Evolutionary conservation across 2,888 invertebrate species (phyloP), one percentile per base, ranked within the genome.

Genomic region (Oligia latruncula): DNA sequence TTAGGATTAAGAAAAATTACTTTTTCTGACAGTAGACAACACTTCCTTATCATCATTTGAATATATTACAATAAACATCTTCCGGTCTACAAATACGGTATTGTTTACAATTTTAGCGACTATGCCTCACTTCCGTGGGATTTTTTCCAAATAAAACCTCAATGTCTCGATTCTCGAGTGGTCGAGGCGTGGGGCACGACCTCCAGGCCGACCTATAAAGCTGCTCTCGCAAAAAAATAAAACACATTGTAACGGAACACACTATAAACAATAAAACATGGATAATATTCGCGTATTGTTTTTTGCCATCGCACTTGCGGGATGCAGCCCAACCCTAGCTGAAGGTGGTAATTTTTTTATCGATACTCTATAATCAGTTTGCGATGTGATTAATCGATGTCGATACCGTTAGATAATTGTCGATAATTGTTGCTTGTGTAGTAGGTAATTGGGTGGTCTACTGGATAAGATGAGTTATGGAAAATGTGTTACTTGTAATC

Each of bases 121-220:
- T 81, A n/a, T 43, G 64, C 29, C 60, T 85, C 73, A 90, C 92
- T 94, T 95, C 95, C 95, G 95, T 94, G 94, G 93, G 95, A 95
- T 91, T 92, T 92, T 91, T 87, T 86, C 92, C 80, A 90, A 92
- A 90, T 86, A 81, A 83, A 89, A 85, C 70, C 80, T 91, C 92
- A 93, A 93, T 91, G 92, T 89, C 90, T 86, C 71, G 72, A 77
- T 91, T 89, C 90, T 86, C 68, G 73, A 78, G 75, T 93, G 90
- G 95, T 81, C 71, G 77, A 78, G 75, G 94, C 91, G 95, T 96
- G 95, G 95, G 95, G 93, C 92, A 89, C 87, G 95, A 91, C 96
- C 96, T 96, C 95, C 95, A 74, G 66, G 78, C 74, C 93, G 92
- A 93, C 92, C 94, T 96, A 96, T 96, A 96, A 95, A 96, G 93